Conservation (phyloP, 1,140 invertebrate genomes). For the Thalassaphorura encarpata region DNA sequence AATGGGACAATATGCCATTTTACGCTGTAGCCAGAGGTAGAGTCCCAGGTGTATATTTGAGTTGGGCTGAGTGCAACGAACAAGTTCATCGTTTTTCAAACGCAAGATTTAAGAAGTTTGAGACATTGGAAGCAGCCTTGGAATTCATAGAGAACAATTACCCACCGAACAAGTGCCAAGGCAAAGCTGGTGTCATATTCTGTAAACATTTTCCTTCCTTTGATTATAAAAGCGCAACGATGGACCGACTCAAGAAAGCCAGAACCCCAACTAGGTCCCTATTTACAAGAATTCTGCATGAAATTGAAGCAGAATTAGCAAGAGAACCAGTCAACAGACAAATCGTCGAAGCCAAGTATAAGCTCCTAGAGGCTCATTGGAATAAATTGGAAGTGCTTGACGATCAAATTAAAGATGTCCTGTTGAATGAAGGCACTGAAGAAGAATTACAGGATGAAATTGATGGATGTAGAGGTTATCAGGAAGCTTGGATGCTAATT, state of each 20-base stretch:
- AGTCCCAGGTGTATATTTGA: neutral
- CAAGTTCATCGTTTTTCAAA: neutral
- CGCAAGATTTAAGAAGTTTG: neutral
- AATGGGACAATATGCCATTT: no score
- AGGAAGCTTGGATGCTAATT: no score
- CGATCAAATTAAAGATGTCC: no score
- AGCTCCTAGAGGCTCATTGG: neutral
- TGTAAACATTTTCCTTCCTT: neutral
- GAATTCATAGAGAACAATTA: no score
- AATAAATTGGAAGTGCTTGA: constrained; percentile 18
- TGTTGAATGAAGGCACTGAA: no score
- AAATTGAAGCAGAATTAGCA: neutral
- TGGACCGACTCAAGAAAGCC: neutral
- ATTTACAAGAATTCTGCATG: neutral
- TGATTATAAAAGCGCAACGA: neutral
- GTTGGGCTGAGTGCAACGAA: neutral
- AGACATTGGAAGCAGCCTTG: neutral
- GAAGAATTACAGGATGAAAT: no score
- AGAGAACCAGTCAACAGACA: neutral
- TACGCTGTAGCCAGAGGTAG: neutral
- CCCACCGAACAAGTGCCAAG: no score
- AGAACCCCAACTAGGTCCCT: neutral
- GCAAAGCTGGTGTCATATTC: neutral
- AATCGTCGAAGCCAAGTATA: neutral
- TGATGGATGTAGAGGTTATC: no score